Evolutionary conservation across 2,797 vertebrate genomes (phyloP).

Genomic region (Synanceia verrucosa): DNA sequence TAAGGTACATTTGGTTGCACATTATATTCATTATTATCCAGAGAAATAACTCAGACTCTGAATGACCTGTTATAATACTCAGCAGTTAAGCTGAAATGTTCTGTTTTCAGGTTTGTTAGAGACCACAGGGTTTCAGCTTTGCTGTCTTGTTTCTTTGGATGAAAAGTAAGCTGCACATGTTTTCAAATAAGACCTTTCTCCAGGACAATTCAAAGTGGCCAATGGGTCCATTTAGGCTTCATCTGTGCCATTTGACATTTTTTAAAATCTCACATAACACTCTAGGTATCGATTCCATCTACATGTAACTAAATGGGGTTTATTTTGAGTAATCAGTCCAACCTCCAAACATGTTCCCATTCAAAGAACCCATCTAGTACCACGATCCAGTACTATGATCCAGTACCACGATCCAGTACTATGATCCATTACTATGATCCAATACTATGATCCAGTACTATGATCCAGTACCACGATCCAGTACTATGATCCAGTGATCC

Average conservation of each 20-base stretch:
- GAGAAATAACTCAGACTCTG: neutral
- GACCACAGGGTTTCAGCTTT: neutral
- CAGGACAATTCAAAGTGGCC: neutral
- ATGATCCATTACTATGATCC: no score
- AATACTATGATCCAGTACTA: neutral
- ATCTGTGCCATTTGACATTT: neutral
- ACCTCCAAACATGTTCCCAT: neutral
- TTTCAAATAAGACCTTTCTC: neutral
- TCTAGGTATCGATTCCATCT: neutral
- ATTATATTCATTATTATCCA: neutral
- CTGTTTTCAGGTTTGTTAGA: neutral
- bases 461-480: neutral
- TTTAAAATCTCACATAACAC: no score
- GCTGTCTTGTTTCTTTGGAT: no score
- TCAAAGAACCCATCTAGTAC: neutral
- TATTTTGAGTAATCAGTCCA: neutral
- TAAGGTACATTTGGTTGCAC: neutral
- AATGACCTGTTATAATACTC: neutral
- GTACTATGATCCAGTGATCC: neutral
- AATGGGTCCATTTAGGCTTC: neutral
- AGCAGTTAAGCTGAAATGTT: neutral
- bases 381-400: neutral
- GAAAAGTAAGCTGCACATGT: no score
- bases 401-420: neutral
- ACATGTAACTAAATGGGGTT: no score